Evolutionary conservation across 2,888 invertebrate genomes (phyloP).

Genomic region (Geotrupes spiniger): DNA sequence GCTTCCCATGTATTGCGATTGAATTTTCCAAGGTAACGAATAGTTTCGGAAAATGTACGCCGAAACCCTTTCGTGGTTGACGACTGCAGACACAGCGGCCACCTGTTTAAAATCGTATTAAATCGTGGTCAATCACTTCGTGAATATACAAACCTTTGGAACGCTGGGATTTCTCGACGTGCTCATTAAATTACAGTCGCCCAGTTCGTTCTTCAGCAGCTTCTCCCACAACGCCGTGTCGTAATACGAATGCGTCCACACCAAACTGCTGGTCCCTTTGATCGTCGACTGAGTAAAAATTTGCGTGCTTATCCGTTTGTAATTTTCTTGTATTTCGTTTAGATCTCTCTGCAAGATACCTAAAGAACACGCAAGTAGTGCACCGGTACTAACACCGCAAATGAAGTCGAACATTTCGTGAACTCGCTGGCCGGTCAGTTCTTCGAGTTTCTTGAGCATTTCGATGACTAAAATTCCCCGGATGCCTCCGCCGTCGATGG

Average conservation of each 20-base stretch:
- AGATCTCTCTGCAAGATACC: constrained; percentile 62
- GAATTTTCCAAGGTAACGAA: constrained; percentile 65
- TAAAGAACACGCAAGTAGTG: constrained; percentile 72
- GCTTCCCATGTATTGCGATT: constrained; percentile 70
- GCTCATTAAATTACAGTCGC: constrained; percentile 61
- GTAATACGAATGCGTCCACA: constrained; percentile 87
- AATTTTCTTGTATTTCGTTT: constrained; percentile 59
- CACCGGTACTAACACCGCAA: constrained; percentile 81
- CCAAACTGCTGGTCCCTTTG: constrained; percentile 70
- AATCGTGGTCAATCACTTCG: too few species aligned
- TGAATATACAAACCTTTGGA: constrained; percentile 54
- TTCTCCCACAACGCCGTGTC: constrained; percentile 81
- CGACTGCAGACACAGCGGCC: constrained; percentile 75
- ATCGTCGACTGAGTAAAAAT: constrained; percentile 66
- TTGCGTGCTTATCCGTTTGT: constrained; percentile 59
- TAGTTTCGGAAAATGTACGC: constrained; percentile 87
- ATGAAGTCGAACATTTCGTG: constrained; percentile 84
- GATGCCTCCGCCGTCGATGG: constrained; percentile 90
- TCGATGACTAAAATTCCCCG: constrained; percentile 84
- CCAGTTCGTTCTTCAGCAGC: constrained; percentile 65
- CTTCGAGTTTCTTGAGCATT: constrained; percentile 75
- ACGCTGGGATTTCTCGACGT: constrained; percentile 54
- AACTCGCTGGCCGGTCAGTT: constrained; percentile 63
- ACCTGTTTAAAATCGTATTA: constrained; percentile 52
- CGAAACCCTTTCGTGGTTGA: constrained; percentile 68